These are phyloP conservation scores for Polypedilum vanderplanki DNA, from an alignment of 1,140 invertebrate genomes.

Conservation along the genomic window DNA sequence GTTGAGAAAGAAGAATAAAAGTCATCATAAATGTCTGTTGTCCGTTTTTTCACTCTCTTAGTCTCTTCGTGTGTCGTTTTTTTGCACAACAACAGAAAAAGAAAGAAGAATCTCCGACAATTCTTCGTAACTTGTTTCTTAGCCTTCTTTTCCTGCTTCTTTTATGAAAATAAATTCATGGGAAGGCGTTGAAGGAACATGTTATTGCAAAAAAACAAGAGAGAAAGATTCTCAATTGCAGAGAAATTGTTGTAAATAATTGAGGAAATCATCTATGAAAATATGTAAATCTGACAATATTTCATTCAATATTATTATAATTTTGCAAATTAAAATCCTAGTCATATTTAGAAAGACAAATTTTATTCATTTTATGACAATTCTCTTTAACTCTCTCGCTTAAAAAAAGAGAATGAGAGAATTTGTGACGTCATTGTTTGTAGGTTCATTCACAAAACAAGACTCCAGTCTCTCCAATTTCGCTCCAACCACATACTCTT, in stretches of 20 bases:
- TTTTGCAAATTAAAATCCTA: too few species aligned
- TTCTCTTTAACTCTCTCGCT: background rate
- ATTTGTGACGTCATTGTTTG: constrained; percentile 6
- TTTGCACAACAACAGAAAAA: background rate
- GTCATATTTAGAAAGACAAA: background rate
- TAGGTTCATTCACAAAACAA: constrained; percentile 5
- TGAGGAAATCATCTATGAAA: background rate
- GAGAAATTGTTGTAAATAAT: background rate
- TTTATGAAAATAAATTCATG: background rate
- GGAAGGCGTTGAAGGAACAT: constrained; percentile 9
- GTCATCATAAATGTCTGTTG: constrained; percentile 17
- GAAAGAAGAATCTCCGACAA: too few species aligned
- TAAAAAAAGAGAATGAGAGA: background rate
- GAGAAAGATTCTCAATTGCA: background rate
- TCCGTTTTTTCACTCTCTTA: background rate
- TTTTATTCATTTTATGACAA: background rate
- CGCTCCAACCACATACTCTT: background rate
- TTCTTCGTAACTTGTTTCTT: background rate
- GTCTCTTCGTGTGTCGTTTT: background rate
- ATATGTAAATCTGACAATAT: background rate
- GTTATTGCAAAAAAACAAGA: background rate
- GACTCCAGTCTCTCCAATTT: background rate
- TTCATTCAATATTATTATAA: background rate
- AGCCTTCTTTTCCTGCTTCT: constrained; percentile 4
- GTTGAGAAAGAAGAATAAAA: constrained; percentile 13